Evolutionary conservation across 2,888 invertebrate genomes (phyloP), one percentile per base, ranked within the genome.

Genomic region (Deroplatys truncata): DNA sequence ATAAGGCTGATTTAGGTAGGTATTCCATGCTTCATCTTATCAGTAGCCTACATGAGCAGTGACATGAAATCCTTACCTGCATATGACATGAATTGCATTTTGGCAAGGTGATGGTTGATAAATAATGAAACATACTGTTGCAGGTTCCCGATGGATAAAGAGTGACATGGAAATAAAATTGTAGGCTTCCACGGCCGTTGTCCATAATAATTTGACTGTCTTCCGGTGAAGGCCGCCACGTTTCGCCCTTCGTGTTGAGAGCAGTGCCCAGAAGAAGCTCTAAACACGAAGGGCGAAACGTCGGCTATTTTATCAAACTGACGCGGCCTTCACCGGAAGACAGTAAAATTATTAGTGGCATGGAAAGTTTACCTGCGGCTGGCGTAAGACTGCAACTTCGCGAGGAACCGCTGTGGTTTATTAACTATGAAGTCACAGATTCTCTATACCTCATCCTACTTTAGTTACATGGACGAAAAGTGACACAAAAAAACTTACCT

Each of bases 91-190:
- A 10, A 97, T 97, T 92, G 97, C 97, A 88, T 96, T 95, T 91
- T 97, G 95, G 92, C 98, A 97, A 91, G 97, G 96, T 0, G 98
- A 98, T 0, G 98, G 97, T 92, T 98, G 98, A 92, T 98, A 96
- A 0, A 98, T 98, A 93, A 97, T 97, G 43, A 98, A 94, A 72
- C 96, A 96, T 84, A 98, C 98, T 0, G 97, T 97, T 0, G 98
- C 98, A 91, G 97, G 95, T 91, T 97, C 97, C 1, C 98, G 98
- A 91, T 96, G 97, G 2, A 3, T 31, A 2, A 31, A n/a, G n/a
- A n/a, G n/a, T n/a, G n/a, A n/a, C n/a, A n/a, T n/a, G n/a, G n/a
- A n/a, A n/a, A n/a, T n/a, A n/a, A n/a, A n/a, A n/a, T n/a, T n/a
- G n/a, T n/a, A n/a, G n/a, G n/a, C n/a, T n/a, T n/a, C n/a, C n/a